Percentiles rank a stretch among this genome's conserved stretches.
phyloP scores from a whole-genome alignment of 1,140 invertebrate genomes.

The Dreissena rostriformis region DNA sequence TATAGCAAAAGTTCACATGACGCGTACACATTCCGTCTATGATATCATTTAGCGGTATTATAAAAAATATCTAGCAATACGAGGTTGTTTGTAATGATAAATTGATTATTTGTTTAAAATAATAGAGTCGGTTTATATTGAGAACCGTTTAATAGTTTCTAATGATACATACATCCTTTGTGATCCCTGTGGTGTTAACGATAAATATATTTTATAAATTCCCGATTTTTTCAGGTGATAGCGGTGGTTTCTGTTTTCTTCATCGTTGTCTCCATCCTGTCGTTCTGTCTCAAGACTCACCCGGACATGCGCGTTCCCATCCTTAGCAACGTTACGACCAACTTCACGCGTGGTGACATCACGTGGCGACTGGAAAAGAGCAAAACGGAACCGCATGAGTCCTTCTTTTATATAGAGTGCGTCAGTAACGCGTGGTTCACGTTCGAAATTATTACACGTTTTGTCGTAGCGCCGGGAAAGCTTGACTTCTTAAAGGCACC shows the following conservation, averaged over 20 bases:
- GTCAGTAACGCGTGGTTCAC: constrained; percentile 82
- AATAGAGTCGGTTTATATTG: no score
- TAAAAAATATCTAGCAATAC: no score
- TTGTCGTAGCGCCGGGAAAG: constrained; percentile 80
- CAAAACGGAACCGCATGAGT: constrained; percentile 60
- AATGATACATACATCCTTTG: no score
- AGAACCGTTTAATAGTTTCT: no score
- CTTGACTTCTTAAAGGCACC: constrained; percentile 78
- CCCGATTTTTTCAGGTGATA: constrained; percentile 85
- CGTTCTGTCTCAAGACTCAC: constrained; percentile 96
- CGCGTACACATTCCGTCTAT: no score
- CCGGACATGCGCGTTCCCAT: constrained; percentile 87
- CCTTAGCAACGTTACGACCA: constrained; percentile 28
- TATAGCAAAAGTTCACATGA: no score
- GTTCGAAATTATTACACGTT: constrained; percentile 79
- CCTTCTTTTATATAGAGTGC: constrained; percentile 68
- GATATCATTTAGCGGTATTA: no score
- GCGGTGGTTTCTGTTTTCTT: constrained; percentile 93
- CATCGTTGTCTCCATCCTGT: constrained; percentile 94
- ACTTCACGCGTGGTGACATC: constrained; percentile 7
- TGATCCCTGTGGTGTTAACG: no score
- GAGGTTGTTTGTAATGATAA: no score
- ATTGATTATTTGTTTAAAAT: no score
- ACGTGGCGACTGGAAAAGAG: constrained; percentile 9
- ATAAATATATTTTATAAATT: background rate